Conservation (phyloP, 2,797 vertebrate genomes). For the Lacerta agilis region DNA sequence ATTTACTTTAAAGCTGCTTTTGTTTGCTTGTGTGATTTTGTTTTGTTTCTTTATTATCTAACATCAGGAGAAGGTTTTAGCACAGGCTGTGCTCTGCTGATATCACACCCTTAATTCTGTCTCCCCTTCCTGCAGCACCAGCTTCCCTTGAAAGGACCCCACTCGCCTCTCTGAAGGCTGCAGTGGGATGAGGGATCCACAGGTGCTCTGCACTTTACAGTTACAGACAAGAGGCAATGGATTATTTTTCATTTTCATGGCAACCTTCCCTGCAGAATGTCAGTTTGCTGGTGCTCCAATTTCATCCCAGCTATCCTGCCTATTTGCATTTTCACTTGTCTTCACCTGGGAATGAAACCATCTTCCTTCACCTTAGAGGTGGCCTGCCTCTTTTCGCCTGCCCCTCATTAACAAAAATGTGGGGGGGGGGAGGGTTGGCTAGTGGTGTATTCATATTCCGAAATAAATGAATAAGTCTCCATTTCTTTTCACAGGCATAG, state of each 20-base stretch:
- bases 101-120: accelerated
- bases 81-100: background rate
- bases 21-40: background rate
- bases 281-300: background rate
- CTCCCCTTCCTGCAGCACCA: background rate
- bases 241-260: slow-evolving; percentile 13
- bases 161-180: background rate
- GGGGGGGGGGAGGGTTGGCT: background rate
- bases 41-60: slow-evolving; percentile 9
- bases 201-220: background rate
- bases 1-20: slow-evolving; percentile 22
- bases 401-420: accelerated
- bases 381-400: background rate
- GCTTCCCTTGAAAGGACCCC: background rate
- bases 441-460: background rate
- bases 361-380: background rate
- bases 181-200: background rate
- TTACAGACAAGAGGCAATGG: background rate
- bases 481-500: background rate
- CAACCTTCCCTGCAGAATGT: slow-evolving; percentile 30
- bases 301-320: background rate
- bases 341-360: background rate
- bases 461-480: background rate
- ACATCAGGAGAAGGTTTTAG: slow-evolving; percentile 29
- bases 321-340: background rate